Percentiles rank a stretch among this genome's conserved stretches.
These are phyloP conservation scores for Pseudochirops corinnae DNA, from an alignment of 2,797 vertebrate genomes.

Conservation along the genomic window DNA sequence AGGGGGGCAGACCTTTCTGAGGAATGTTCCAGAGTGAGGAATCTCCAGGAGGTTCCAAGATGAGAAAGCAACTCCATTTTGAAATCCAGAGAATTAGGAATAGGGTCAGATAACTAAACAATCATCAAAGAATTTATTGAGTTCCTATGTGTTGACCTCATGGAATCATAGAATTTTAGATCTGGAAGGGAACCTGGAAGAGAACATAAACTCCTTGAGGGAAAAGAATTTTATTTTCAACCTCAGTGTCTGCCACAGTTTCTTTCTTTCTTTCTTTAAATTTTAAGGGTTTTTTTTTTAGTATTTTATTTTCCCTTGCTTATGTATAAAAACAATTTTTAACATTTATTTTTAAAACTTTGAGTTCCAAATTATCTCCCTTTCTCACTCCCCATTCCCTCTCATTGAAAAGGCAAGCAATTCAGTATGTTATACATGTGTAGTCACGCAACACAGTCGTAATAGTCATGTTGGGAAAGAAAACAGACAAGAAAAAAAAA, in stretches of 20 bases:
- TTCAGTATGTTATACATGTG: no score
- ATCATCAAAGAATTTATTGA: not conserved
- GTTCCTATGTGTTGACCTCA: not conserved
- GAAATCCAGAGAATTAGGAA: not conserved
- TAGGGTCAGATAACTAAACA: not conserved
- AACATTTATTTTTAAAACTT: no score
- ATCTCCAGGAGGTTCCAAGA: no score
- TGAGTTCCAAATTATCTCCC: no score
- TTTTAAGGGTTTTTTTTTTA: no score
- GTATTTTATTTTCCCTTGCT: no score
- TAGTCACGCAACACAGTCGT: no score
- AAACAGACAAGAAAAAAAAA: no score
- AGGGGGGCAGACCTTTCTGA: not conserved
- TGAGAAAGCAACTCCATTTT: not conserved
- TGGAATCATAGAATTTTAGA: not conserved
- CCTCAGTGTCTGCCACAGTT: not conserved
- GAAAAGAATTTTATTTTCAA: not conserved
- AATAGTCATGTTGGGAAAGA: no score
- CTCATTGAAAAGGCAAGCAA: no score
- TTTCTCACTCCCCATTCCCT: no score
- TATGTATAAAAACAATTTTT: no score
- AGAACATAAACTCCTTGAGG: not conserved
- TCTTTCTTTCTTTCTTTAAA: not conserved
- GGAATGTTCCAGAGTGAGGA: not conserved
- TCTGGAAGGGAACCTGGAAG: not conserved